A percentile compares a stretch with the other conserved stretches of the same genome.
Evolutionary conservation across 2,113 vertebrate genomes (phyloP).

Genomic region (Herpetotheres cachinnans): DNA sequence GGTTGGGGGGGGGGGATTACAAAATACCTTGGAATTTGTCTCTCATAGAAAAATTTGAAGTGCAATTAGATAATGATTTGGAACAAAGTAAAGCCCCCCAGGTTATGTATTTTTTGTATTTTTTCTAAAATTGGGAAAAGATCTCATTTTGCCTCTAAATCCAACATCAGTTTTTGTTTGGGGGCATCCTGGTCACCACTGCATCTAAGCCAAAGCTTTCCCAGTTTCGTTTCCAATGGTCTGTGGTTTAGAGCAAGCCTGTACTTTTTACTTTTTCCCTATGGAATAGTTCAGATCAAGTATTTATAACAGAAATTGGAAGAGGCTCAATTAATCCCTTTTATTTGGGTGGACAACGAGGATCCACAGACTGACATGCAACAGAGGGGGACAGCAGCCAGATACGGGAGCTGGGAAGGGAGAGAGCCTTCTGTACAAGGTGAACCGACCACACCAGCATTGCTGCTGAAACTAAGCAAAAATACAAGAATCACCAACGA

Average conservation of each 20-base stretch:
- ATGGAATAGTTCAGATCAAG: not conserved
- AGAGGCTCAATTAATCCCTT: not conserved
- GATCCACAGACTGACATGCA: not conserved
- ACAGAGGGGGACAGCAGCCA: accelerated
- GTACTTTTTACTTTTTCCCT: not conserved
- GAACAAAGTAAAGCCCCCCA: not conserved
- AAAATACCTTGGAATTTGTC: not conserved
- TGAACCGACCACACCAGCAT: not conserved
- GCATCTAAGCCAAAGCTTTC: not conserved
- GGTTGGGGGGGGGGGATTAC: accelerated
- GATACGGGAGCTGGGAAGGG: not conserved
- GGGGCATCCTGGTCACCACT: not conserved
- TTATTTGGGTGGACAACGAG: not conserved
- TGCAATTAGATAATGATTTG: not conserved
- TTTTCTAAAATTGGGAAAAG: not conserved
- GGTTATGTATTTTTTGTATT: not conserved
- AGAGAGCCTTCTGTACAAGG: accelerated
- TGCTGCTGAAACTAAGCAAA: not conserved
- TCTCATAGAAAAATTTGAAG: not conserved
- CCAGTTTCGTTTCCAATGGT: not conserved
- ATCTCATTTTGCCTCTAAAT: not conserved
- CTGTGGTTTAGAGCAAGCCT: not conserved
- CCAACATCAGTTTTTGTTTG: accelerated
- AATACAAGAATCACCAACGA: not conserved
- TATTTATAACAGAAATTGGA: not conserved